A percentile compares a stretch with the other conserved stretches of the same genome.
phyloP scores from a whole-genome alignment of 2,888 invertebrate species.

The Eupelmus urozonus region DNA sequence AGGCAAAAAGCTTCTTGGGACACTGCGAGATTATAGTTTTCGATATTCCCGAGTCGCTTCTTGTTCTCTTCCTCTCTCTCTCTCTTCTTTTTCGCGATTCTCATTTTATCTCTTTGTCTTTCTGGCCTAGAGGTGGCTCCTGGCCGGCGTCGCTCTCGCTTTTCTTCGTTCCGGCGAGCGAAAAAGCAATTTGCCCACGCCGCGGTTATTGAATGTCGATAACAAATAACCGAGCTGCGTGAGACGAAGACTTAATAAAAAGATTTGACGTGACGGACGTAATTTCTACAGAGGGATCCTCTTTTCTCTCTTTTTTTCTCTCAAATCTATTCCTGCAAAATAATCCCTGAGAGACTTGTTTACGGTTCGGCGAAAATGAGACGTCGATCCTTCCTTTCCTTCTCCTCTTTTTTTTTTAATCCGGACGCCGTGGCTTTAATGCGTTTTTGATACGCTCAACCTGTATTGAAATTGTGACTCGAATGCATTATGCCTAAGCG shows the following conservation, averaged over 20 bases:
- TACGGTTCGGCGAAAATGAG: conserved; percentile 35
- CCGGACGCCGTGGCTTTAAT: conserved; percentile 2
- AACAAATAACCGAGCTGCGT: conserved; percentile 59
- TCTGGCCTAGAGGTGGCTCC: conserved; percentile 2
- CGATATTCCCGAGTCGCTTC: conserved; percentile 29
- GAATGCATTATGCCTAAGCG: conserved; percentile 15
- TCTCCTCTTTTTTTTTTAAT: too few species aligned
- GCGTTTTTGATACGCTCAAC: conserved; percentile 11
- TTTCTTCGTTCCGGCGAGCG: conserved; percentile 37
- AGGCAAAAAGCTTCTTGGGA: conserved; percentile 27
- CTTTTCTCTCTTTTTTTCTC: conserved; percentile 5
- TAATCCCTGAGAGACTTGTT: conserved; percentile 40
- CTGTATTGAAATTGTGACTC: conserved; percentile 27
- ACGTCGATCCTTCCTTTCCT: too few species aligned
- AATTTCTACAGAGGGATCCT: conserved; percentile 40
- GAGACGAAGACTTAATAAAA: conserved; percentile 59
- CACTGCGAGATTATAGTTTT: conserved; percentile 48
- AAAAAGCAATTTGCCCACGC: conserved; percentile 56
- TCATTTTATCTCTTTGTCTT: conserved; percentile 58
- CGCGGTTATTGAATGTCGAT: conserved; percentile 59
- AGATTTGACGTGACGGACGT: conserved; percentile 56
- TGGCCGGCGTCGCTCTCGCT: not conserved
- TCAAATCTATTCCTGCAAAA: conserved; percentile 38
- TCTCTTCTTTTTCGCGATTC: conserved; percentile 57
- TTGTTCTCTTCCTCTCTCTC: not conserved